These are phyloP conservation scores for Rhadinocentrus ornatus DNA, from an alignment of 2,797 vertebrate genomes.

Conservation along the genomic window DNA sequence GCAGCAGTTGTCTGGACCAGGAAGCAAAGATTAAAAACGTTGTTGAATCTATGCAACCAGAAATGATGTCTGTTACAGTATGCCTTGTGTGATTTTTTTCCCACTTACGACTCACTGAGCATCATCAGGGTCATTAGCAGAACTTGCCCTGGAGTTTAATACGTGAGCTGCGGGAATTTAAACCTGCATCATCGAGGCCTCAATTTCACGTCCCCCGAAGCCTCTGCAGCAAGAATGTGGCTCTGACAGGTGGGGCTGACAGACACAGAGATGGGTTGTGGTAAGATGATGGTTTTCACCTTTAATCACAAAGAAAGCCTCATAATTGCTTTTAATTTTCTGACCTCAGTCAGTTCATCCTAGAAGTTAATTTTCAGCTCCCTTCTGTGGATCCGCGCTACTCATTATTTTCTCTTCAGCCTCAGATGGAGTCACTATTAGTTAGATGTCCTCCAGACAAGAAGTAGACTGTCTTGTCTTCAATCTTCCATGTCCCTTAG, in stretches of 20 bases:
- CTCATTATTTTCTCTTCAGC: slow-evolving; percentile 13
- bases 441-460: slow-evolving; percentile 51
- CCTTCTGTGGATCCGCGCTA: background rate
- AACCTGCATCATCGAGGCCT: slow-evolving; percentile 20
- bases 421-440: background rate
- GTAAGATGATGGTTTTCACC: slow-evolving; percentile 5
- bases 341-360: slow-evolving; percentile 23
- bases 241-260: slow-evolving; percentile 40
- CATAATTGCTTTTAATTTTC: slow-evolving; percentile 33
- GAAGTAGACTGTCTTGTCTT: slow-evolving; percentile 42
- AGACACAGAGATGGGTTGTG: background rate
- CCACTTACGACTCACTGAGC: slow-evolving; percentile 32
- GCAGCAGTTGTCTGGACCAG: too few relatives aligned
- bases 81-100: background rate
- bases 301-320: slow-evolving; percentile 8
- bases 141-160: slow-evolving; percentile 20
- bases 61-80: background rate
- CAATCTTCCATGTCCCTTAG: slow-evolving; percentile 17
- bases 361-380: background rate
- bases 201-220: slow-evolving; percentile 29
- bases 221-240: slow-evolving; percentile 27
- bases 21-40: too few relatives aligned
- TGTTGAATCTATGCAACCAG: too few relatives aligned
- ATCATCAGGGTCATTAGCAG: slow-evolving; percentile 10
- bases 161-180: slow-evolving; percentile 51